phyloP scores from a whole-genome alignment of 1,140 invertebrate species.

The Neelides sp. region DNA sequence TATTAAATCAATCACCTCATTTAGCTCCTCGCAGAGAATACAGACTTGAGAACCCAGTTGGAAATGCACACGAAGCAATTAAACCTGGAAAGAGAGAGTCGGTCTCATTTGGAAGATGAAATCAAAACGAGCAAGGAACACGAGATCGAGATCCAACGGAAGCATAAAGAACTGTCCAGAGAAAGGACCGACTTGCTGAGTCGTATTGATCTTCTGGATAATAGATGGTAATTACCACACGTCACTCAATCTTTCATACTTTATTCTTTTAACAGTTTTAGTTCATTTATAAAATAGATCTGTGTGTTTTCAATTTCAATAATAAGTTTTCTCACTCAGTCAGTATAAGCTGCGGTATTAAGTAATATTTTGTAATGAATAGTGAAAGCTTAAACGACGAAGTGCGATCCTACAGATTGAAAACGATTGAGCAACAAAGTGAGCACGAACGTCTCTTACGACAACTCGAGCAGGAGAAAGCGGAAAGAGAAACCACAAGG shows the following conservation, averaged over 20 bases:
- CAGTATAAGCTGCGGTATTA: neutral
- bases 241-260: neutral
- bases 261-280: neutral
- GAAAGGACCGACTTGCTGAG: slow-evolving; percentile 17
- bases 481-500: slow-evolving; percentile 15
- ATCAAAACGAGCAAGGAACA: slow-evolving; percentile 16
- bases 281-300: neutral
- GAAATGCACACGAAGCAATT: slow-evolving; percentile 8
- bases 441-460: slow-evolving; percentile 21
- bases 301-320: no score
- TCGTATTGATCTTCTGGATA: slow-evolving; percentile 8
- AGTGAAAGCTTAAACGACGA: slow-evolving; percentile 24
- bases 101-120: slow-evolving; percentile 15
- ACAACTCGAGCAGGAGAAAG: slow-evolving; percentile 21
- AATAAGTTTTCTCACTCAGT: neutral
- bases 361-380: neutral
- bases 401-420: slow-evolving; percentile 15
- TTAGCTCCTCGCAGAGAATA: slow-evolving; percentile 22
- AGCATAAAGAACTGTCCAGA: neutral
- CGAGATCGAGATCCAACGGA: slow-evolving; percentile 12
- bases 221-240: slow-evolving; percentile 20
- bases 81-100: neutral
- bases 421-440: slow-evolving; percentile 15
- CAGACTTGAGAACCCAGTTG: slow-evolving; percentile 11
- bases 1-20: no score